Evolutionary conservation across 1,140 invertebrate genomes (phyloP), one percentile per base, ranked within the genome.

Genomic region (Pseudomyrmex concolor): DNA sequence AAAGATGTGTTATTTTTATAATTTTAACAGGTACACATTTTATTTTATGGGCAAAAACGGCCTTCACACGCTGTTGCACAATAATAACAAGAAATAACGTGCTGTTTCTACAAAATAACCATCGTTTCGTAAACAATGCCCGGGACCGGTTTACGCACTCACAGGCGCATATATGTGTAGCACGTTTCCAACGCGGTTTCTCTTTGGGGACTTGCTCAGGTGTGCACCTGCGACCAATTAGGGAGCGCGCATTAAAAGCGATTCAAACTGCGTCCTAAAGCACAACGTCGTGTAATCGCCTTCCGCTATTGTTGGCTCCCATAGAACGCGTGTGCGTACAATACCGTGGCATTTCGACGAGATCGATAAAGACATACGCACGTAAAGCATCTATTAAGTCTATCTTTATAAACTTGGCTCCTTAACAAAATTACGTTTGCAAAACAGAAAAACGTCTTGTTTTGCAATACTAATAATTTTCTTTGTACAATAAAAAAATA

Each of bases 141-240:
- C 73, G 48, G 15, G n/a, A n/a, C 43, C 54, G 2, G 66, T 45
- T 70, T 71, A 59, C 59, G 66, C 66, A 80, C 51, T 80, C 54
- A 54, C 48, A 22, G 45, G 8, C 15, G 50, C 48, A 51, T 68
- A 67, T 57, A 57, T 68, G 55, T 48, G 57, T 43, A 17, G 64
- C 63, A 34, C 15, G 55, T 80, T 80, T 59, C 54, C 76, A 70
- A 57, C 76, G 64, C 34, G 64, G 64, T 45, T 59, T 25, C 66
- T 71, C 66, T 57, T 50, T 5, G 12, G 54, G 54, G 76, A 80
- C 54, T 68, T 60, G 54, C 66, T 59, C 76, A 59, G 76, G 66
- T 70, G 64, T 48, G 55, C 76, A 78, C 76, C 76, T 70, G 76
- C 17, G 64, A 43, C 64, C 76, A 80, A 80, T 80, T 80, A 80